Evolutionary conservation across 1,140 invertebrate species (phyloP).

Genomic region (Solen grandis): DNA sequence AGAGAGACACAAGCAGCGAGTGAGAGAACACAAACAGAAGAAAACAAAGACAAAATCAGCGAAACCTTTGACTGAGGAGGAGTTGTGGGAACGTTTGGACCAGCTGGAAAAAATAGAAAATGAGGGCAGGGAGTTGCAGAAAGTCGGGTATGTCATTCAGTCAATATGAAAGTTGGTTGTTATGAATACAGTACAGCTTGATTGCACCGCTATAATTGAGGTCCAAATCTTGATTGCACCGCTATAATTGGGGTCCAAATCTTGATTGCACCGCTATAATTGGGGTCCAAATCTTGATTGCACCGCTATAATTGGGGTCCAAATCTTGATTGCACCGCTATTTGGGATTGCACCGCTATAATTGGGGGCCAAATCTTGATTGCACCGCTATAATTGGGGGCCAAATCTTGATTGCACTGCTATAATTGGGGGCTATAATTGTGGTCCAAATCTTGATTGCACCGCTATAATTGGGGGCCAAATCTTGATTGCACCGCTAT

Average conservation of each 20-base stretch:
- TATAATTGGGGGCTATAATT: no score
- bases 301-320: no score
- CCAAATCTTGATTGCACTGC: no score
- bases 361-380: no score
- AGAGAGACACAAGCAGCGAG: conserved; percentile 24
- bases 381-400: no score
- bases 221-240: background rate
- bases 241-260: background rate
- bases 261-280: no score
- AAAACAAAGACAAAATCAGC: background rate
- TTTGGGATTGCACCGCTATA: no score
- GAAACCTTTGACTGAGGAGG: conserved; percentile 28
- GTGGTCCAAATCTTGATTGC: no score
- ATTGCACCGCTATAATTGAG: background rate
- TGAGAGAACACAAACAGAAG: conserved; percentile 12
- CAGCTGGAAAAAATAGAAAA: conserved; percentile 38
- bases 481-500: no score
- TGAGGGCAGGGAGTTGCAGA: conserved; percentile 28
- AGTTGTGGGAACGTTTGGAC: conserved; percentile 48
- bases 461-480: no score
- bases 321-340: no score
- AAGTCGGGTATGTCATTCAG: conserved; percentile 20
- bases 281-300: no score
- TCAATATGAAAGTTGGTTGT: background rate
- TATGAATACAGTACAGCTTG: background rate